Base-by-base conservation (phyloP, 1,140 invertebrate genomes). In the Arctopsyche grandis region DNA sequence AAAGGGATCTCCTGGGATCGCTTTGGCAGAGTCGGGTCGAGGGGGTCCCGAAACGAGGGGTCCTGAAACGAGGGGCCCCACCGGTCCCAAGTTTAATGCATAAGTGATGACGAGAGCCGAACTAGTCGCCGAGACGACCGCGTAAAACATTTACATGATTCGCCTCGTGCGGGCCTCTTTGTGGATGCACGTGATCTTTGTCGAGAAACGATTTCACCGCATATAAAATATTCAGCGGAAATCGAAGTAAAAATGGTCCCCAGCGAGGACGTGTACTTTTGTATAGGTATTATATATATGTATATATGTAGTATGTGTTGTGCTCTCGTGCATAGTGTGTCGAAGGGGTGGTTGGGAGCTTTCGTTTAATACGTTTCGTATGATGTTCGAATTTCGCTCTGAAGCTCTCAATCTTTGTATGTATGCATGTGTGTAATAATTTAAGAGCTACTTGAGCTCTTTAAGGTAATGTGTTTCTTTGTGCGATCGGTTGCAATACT, bases 81-180 rank as follows among this genome's bases (percentile, higher is more conserved):
- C 29, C 52, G 75, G 69, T 69, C 60, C 73, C 77, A 77, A 78
- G 75, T 75, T 29, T 78, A 75, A 79, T 81, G 78, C 80, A 81
- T 81, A 81, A 81, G 78, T 79, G 80, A 81, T 81, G 80, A 80
- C 76, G 75, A 63, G 14, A 26, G 43, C 60, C 24, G 56, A 76
- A 73, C 71, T 60, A 58, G 48, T 74, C 69, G 71, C 78, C 63
- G 63, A 66, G 24, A 66, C 63, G 63, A 66, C 63, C 80, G 69
- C 75, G 80, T 81, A 74, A 79, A 81, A 79, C 80, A 81, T 81
- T 81, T 78, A 81, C 80, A 79, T 78, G 80, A 74, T 79, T 81
- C 70, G 80, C 77, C 77, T 69, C 58, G 38, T 56, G 56, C 77
- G 71, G 48, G 71, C 70, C 29, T 29, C 52, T 75, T 75, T 80